Evolutionary conservation across 2,888 invertebrate species (phyloP), one percentile per base, ranked within the genome.

Genomic region (Conops quadrifasciatus): DNA sequence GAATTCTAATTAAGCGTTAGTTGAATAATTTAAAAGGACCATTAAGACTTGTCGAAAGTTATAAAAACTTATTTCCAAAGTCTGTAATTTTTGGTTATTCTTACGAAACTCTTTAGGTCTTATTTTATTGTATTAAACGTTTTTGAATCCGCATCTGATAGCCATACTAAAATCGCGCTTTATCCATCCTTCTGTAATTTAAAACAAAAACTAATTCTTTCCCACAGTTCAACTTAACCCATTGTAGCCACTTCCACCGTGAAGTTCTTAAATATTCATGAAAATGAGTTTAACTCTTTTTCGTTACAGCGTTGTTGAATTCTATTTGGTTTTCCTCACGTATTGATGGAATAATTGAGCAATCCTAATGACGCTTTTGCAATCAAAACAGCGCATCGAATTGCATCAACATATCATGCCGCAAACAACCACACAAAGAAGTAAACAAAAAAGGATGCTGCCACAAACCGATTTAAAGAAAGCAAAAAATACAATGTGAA

Each of bases 311-410:
- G 58, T 58, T 9, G 9, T 36, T 9, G 73, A 80, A 79, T 79
- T 80, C 78, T 80, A 80, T 81, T 78, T 28, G 68, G 30, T 71
- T 68, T 53, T 78, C 79, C 77, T 77, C 78, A 77, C 77, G 79
- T 82, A 81, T 81, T 82, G 81, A 82, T 82, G 81, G 82, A 82
- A 83, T 83, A 83, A 82, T 81, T 81, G 81, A 82, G 78, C 80
- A 81, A 78, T 80, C 80, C 79, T 81, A 82, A 81, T 81, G 77
- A 80, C 77, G 56, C 58, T 67, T 67, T 77, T 78, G 76, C 79
- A 80, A 75, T 65, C 63, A 47, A 72, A 67, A 49, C 59, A 66
- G 53, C 65, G 59, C 49, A 59, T 49, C 64, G 28, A 53, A 45
- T 51, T 59, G 49, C 45, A 47, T 47, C 43, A 47, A 28, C 58